These are phyloP conservation scores for Neria commutata DNA, from an alignment of 2,888 invertebrate genomes.

Conservation along the genomic window DNA sequence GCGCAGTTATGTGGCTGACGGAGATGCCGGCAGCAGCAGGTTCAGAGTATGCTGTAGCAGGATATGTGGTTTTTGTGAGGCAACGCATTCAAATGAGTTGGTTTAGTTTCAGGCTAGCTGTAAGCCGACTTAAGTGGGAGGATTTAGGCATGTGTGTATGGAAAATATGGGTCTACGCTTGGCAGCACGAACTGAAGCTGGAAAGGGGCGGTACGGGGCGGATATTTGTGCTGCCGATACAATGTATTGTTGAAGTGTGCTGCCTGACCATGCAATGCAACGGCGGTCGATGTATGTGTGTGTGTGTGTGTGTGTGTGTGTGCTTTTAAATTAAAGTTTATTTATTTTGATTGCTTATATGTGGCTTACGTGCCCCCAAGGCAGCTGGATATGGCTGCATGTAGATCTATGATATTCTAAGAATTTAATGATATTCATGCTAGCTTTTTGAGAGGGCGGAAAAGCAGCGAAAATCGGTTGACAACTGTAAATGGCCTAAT, in stretches of 20 bases:
- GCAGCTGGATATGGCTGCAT: too few species aligned
- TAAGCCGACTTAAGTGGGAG: not conserved
- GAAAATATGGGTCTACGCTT: slow-evolving; percentile 9
- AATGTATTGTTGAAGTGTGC: slow-evolving; percentile 8
- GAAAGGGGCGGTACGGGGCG: too few species aligned
- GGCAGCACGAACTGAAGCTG: slow-evolving; percentile 7
- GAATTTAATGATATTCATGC: too few species aligned
- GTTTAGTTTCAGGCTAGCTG: not conserved
- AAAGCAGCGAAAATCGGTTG: too few species aligned
- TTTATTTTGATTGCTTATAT: slow-evolving; percentile 12
- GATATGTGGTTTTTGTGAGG: slow-evolving; percentile 15
- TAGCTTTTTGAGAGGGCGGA: too few species aligned
- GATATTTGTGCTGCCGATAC: too few species aligned
- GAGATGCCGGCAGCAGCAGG: not conserved
- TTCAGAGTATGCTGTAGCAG: not conserved
- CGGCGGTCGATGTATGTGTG: slow-evolving; percentile 8
- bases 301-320: not conserved
- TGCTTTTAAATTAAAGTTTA: slow-evolving; percentile 15
- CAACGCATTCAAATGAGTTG: not conserved
- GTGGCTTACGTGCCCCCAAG: too few species aligned
- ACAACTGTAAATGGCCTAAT: too few species aligned
- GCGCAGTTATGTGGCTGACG: not conserved
- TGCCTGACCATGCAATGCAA: slow-evolving; percentile 8
- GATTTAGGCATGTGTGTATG: not conserved
- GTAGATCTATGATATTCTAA: too few species aligned